These are phyloP conservation scores for Protonibea diacanthus DNA, from an alignment of 2,797 vertebrate genomes.

Conservation along the genomic window DNA sequence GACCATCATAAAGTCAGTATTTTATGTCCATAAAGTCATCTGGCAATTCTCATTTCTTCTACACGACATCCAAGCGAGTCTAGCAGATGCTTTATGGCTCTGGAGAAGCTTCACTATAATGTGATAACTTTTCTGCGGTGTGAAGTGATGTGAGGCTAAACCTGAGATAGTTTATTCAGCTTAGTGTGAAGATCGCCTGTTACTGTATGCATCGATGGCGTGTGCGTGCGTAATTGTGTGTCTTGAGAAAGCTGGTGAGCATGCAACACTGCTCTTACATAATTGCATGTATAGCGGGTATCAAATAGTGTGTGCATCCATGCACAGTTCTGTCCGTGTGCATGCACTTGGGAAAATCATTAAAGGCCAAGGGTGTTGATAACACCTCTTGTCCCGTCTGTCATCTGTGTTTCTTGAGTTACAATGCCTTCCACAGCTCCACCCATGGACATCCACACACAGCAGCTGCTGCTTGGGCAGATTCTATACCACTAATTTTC, in stretches of 20 bases:
- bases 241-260: slow-evolving; percentile 42
- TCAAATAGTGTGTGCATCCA: slow-evolving; percentile 47
- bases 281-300: slow-evolving; percentile 46
- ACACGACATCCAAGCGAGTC: neutral
- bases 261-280: slow-evolving; percentile 44
- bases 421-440: slow-evolving; percentile 57
- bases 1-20: neutral
- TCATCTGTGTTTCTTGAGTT: slow-evolving; percentile 73
- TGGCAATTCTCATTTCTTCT: neutral
- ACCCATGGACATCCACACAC: slow-evolving; percentile 51
- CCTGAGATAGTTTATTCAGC: neutral
- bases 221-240: slow-evolving; percentile 2
- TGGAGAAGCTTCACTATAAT: neutral
- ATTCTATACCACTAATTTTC: slow-evolving; percentile 65
- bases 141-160: neutral
- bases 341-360: slow-evolving; percentile 57
- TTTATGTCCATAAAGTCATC: neutral
- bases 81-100: neutral
- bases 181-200: neutral
- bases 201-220: neutral
- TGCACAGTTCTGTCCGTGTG: slow-evolving; percentile 22
- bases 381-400: slow-evolving; percentile 78
- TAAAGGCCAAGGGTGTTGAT: slow-evolving; percentile 68
- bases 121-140: neutral
- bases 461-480: slow-evolving; percentile 65